Base-by-base conservation (phyloP, 1,140 invertebrate species). In the Hestina assimilis region DNA sequence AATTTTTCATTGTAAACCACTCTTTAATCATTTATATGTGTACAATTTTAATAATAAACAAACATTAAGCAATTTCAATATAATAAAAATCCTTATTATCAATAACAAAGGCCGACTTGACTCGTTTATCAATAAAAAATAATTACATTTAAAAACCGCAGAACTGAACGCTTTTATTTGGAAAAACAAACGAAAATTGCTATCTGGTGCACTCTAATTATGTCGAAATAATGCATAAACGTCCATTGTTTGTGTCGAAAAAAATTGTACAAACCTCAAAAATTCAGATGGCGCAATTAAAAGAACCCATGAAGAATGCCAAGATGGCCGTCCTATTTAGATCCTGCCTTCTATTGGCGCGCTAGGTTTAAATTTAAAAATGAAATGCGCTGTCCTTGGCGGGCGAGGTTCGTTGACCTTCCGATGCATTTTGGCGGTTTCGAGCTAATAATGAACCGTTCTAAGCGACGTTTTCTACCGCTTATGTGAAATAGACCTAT, bases 311-410 rank as follows among this genome's bases (percentile, higher is more conserved):
- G 63, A 63, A 72, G 70, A 73, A 74, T 72, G 65, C 67, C 71
- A 76, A 76, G 71, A 76, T 76, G 74, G 74, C 74, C 66, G 71
- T 64, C 66, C 66, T 78, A 78, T 77, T 80, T 80, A 80, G 77
- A 80, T 75, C 72, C 75, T 75, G 70, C 69, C 75, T 70, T 79
- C 76, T 79, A 79, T 79, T 79, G 76, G 74, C 70, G 73, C 72
- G 74, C 74, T 79, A 79, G 76, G 69, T 69, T 78, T 80, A 79
- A 81, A 83, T 87, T 87, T 83, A 84, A 85, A 87, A 87, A 87
- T 80, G 79, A 80, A 87, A 85, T 87, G 82, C 82, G 78, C 79
- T 87, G 84, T 87, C 84, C 83, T 87, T 87, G 83, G 83, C 67
- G 74, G 53, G 66, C 66, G 43, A 69, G 69, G 84, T 83, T 87